A percentile compares a stretch with the other conserved stretches of the same genome.
Evolutionary conservation across 2,888 invertebrate genomes (phyloP).

Genomic region (Tubulanus polymorphus): DNA sequence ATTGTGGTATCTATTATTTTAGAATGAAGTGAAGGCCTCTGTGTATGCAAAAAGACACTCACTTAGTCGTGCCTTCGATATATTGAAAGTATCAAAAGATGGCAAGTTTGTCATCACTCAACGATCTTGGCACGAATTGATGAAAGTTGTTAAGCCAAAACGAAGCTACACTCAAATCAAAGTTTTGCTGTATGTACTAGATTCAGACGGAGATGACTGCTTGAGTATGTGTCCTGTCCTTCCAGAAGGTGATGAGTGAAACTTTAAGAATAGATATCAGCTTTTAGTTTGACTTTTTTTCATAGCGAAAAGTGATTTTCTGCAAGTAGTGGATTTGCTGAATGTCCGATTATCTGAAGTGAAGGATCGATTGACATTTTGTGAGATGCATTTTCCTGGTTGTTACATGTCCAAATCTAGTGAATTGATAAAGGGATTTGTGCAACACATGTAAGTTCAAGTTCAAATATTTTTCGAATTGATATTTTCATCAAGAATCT

Average conservation of each 20-base stretch:
- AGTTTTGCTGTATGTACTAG: slow-evolving; percentile 53
- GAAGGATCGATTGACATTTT: slow-evolving; percentile 42
- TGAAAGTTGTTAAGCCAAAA: slow-evolving; percentile 39
- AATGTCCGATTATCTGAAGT: slow-evolving; percentile 53
- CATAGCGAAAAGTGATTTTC: slow-evolving; percentile 49
- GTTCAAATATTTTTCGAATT: background rate
- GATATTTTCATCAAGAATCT: background rate
- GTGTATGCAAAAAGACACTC: slow-evolving; percentile 50
- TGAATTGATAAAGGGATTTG: slow-evolving; percentile 32
- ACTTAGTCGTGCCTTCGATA: slow-evolving; percentile 51
- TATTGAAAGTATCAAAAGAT: slow-evolving; percentile 34
- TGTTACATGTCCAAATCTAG: slow-evolving; percentile 44
- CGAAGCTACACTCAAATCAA: slow-evolving; percentile 39
- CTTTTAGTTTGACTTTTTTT: slow-evolving; percentile 8
- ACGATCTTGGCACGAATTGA: slow-evolving; percentile 44
- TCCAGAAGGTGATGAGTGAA: too few relatives aligned
- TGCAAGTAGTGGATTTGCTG: slow-evolving; percentile 53
- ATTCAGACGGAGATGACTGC: slow-evolving; percentile 39
- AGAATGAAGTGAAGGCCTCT: slow-evolving; percentile 43
- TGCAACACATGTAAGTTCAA: slow-evolving; percentile 44
- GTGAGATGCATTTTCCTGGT: slow-evolving; percentile 38
- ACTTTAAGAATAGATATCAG: background rate
- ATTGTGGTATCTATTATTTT: background rate
- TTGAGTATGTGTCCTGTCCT: slow-evolving; percentile 34
- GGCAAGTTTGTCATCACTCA: slow-evolving; percentile 35